Percentiles rank a stretch among this genome's conserved stretches.
Evolutionary conservation across 2,113 vertebrate genomes (phyloP).

Genomic region (Thryonomys swinderianus): DNA sequence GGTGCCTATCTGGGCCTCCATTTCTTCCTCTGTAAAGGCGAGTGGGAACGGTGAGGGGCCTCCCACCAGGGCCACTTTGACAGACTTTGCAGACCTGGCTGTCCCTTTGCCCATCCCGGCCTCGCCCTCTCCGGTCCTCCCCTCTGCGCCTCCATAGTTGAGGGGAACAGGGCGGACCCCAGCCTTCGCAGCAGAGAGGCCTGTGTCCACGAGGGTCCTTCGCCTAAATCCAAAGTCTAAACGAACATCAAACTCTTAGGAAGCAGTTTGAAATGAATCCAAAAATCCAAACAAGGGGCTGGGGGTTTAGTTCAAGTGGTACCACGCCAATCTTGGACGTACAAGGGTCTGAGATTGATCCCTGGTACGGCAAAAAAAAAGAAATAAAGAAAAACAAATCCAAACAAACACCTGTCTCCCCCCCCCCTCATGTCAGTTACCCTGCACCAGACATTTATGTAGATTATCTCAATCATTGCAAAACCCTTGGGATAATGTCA

Average conservation of each 20-base stretch:
- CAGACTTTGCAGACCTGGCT: background rate
- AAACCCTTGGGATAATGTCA: background rate
- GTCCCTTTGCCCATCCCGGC: too few species aligned
- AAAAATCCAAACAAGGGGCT: too few species aligned
- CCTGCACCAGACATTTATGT: background rate
- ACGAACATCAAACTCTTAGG: background rate
- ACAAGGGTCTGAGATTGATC: too few species aligned
- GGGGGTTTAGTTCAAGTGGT: too few species aligned
- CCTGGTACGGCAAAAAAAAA: too few species aligned
- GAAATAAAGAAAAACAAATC: too few species aligned
- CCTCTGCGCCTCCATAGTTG: too few species aligned
- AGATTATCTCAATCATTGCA: background rate
- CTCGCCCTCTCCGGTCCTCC: background rate
- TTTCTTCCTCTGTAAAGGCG: background rate
- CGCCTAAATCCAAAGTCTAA: background rate
- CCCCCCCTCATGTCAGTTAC: background rate
- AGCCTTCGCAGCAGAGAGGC: background rate
- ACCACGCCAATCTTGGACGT: too few species aligned
- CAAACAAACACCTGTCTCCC: background rate
- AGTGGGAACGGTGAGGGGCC: background rate
- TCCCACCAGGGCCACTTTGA: background rate
- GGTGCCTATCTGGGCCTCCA: background rate
- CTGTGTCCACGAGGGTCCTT: background rate
- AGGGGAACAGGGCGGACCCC: background rate
- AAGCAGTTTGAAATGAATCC: conserved; percentile 16